Percentiles rank a stretch among this genome's conserved stretches.
Conservation (phyloP, 2,797 vertebrate species). For the Euthynnus affinis region DNA sequence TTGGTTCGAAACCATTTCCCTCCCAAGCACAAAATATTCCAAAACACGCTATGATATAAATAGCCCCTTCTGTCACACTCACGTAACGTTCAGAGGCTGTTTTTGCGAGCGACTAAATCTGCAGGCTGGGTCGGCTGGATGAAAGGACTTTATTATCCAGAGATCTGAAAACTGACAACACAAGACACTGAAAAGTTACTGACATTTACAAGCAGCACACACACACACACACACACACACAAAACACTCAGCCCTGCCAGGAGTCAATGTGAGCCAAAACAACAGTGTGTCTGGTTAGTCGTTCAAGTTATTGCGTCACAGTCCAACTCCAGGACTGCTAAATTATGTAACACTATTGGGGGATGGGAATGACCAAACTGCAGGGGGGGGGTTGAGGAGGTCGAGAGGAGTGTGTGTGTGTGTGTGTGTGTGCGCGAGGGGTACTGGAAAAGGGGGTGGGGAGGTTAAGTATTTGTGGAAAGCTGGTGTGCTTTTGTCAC, state of each 20-base stretch:
- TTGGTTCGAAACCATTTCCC: constrained; percentile 27
- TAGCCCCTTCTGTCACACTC: constrained; percentile 33
- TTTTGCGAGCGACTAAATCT: constrained; percentile 13
- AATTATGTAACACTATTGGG: constrained; percentile 61
- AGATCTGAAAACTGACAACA: constrained; percentile 16
- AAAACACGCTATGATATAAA: constrained; percentile 60
- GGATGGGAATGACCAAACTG: constrained; percentile 34
- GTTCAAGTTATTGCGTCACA: constrained; percentile 52
- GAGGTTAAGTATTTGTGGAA: not conserved
- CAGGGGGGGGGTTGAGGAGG: not conserved
- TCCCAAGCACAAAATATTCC: constrained; percentile 41
- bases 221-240: too few relatives aligned
- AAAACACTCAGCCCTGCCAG: constrained; percentile 24
- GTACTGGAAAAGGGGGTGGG: not conserved
- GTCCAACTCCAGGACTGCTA: constrained; percentile 35
- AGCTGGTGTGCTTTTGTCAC: constrained; percentile 27
- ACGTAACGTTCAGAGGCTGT: constrained; percentile 1
- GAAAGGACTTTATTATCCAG: constrained; percentile 17
- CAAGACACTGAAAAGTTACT: not conserved
- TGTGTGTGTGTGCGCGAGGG: not conserved
- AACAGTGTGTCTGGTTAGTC: constrained; percentile 36
- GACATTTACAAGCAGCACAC: not conserved
- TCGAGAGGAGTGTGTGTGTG: not conserved
- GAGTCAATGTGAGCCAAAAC: constrained; percentile 39
- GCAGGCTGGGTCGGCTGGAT: not conserved